phyloP scores from a whole-genome alignment of 1,140 invertebrate genomes.

The Drosophila guanche region DNA sequence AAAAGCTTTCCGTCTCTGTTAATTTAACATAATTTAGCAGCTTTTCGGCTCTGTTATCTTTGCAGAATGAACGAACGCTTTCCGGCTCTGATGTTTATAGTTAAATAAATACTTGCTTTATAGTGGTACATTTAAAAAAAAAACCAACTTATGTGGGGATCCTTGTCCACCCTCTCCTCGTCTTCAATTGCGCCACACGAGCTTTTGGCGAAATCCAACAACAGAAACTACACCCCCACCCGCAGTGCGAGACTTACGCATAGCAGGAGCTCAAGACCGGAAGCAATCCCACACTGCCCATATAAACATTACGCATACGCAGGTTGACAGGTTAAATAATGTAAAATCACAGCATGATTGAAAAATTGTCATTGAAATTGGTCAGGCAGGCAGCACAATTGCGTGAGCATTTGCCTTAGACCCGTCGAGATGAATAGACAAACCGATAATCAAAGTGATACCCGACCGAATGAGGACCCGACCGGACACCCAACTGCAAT shows the following conservation, averaged over 20 bases:
- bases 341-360: slow-evolving; percentile 56
- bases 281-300: neutral
- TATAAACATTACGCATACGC: slow-evolving; percentile 39
- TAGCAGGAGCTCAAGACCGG: neutral
- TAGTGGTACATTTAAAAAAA: too few relatives aligned
- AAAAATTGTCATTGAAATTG: slow-evolving; percentile 62
- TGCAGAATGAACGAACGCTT: slow-evolving; percentile 40
- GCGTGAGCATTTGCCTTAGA: slow-evolving; percentile 15
- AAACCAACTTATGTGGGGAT: too few relatives aligned
- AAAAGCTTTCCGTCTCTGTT: slow-evolving; percentile 12
- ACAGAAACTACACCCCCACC: too few relatives aligned
- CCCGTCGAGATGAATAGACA: slow-evolving; percentile 29
- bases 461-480: neutral
- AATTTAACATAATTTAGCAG: neutral
- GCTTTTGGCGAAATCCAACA: too few relatives aligned
- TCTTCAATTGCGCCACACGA: too few relatives aligned
- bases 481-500: slow-evolving; percentile 1
- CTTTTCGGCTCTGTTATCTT: slow-evolving; percentile 7
- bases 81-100: neutral
- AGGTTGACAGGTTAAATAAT: slow-evolving; percentile 14
- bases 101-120: too few relatives aligned
- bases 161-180: too few relatives aligned
- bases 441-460: slow-evolving; percentile 44
- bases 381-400: slow-evolving; percentile 16
- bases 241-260: too few relatives aligned